Conservation (phyloP, 2,797 vertebrate species). For the Halcyon leucocephala region DNA sequence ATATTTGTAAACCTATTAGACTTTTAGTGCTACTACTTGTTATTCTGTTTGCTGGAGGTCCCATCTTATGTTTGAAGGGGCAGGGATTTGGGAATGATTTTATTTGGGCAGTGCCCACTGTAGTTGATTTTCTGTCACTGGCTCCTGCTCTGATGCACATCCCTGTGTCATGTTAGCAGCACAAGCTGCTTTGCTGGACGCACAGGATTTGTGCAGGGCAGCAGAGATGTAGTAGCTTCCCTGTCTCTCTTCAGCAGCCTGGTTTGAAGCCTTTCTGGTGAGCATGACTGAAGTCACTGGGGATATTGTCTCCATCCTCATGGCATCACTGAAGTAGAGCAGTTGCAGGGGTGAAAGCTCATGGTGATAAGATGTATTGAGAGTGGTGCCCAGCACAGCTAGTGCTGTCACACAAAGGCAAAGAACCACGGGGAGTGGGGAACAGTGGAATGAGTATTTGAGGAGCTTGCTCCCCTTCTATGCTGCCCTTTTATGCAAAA, state of each 20-base stretch:
- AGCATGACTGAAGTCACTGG: not conserved
- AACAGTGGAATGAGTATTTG: not conserved
- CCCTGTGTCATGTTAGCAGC: not conserved
- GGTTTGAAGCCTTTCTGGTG: not conserved
- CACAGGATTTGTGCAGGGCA: not conserved
- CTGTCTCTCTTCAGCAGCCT: not conserved
- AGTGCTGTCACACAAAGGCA: not conserved
- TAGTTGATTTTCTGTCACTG: too few species aligned
- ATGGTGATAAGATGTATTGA: not conserved
- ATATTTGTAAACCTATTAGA: not conserved
- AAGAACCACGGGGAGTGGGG: not conserved
- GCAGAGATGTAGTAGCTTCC: not conserved
- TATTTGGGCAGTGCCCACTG: not conserved
- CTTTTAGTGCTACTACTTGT: not conserved
- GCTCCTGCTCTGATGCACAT: not conserved
- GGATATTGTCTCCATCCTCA: not conserved
- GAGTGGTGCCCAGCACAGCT: not conserved
- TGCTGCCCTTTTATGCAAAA: not conserved
- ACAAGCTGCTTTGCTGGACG: not conserved
- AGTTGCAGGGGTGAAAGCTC: not conserved
- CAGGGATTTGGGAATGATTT: not conserved
- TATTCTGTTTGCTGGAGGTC: not conserved
- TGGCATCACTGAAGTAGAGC: not conserved
- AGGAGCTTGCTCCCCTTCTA: not conserved
- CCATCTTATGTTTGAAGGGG: not conserved